phyloP scores from a whole-genome alignment of 2,797 vertebrate genomes.

The Selene dorsalis region DNA sequence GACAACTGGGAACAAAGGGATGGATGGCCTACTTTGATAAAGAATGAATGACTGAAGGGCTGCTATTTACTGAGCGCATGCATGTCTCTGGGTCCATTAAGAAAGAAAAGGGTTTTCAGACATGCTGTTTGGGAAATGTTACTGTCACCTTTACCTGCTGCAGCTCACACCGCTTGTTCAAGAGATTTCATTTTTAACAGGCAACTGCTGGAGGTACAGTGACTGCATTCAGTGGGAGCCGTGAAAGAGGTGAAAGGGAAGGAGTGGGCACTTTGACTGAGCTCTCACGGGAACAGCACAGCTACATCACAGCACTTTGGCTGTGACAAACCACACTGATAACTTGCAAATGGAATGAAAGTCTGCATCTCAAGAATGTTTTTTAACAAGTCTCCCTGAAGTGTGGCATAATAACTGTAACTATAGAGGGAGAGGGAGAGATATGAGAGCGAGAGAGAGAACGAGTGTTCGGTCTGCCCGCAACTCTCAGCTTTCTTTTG shows the following conservation, averaged over 20 bases:
- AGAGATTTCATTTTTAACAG: constrained; percentile 37
- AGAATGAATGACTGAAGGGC: constrained; percentile 57
- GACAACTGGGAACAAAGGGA: constrained; percentile 53
- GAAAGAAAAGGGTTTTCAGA: constrained; percentile 30
- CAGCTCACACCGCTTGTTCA: constrained; percentile 31
- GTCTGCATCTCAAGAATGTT: constrained; percentile 79
- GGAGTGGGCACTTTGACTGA: constrained; percentile 58
- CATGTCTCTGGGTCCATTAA: constrained; percentile 36
- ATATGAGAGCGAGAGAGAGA: constrained; percentile 1
- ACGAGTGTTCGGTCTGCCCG: constrained; percentile 58
- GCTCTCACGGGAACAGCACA: constrained; percentile 50
- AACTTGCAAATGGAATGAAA: constrained; percentile 79
- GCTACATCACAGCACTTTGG: constrained; percentile 76
- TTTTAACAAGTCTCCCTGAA: constrained; percentile 79
- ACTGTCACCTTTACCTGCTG: constrained; percentile 8
- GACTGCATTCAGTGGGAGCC: constrained; percentile 25
- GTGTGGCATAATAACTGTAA: constrained; percentile 74
- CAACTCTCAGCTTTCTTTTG: constrained; percentile 68
- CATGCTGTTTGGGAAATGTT: background rate
- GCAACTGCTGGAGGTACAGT: constrained; percentile 29
- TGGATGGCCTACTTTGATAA: constrained; percentile 76
- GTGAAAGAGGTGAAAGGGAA: constrained; percentile 26
- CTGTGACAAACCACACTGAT: constrained; percentile 76
- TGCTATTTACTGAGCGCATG: constrained; percentile 49
- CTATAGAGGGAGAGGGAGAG: constrained; percentile 32